Percentiles rank a stretch among this genome's conserved stretches.
phyloP scores from a whole-genome alignment of 2,113 vertebrate species.

The Carassius carassius region DNA sequence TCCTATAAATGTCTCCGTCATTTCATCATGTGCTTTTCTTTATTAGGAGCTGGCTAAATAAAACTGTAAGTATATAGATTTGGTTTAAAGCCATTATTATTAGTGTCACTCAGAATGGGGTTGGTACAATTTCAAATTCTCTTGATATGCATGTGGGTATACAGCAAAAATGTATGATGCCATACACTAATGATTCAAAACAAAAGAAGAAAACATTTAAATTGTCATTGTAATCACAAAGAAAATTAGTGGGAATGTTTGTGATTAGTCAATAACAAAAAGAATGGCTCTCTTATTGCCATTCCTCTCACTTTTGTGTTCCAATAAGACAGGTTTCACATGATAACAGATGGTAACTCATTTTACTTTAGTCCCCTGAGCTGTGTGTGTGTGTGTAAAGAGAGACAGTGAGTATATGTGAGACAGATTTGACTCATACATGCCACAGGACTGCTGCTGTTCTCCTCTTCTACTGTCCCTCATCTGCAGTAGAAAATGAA shows the following conservation, averaged over 20 bases:
- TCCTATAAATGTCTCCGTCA: conserved; percentile 1
- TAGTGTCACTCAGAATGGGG: neutral
- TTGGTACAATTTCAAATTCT: neutral
- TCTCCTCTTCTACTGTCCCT: conserved; percentile 96
- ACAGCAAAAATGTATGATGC: neutral
- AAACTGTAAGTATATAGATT: neutral
- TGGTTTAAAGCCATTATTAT: conserved; percentile 13
- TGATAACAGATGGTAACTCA: conserved; percentile 95
- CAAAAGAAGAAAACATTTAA: conserved; percentile 15
- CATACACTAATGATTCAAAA: conserved; percentile 22
- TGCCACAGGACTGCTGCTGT: conserved; percentile 94
- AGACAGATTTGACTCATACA: conserved; percentile 98
- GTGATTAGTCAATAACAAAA: conserved; percentile 7
- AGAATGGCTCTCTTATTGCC: neutral
- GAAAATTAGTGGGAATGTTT: conserved; percentile 27
- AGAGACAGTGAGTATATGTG: conserved; percentile 88
- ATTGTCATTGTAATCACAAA: conserved; percentile 11
- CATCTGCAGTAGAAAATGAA: conserved; percentile 99
- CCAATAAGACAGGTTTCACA: conserved; percentile 88
- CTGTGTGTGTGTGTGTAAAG: conserved; percentile 46
- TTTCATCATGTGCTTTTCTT: neutral
- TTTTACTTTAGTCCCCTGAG: conserved; percentile 85
- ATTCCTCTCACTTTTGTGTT: conserved; percentile 67
- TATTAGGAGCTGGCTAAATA: neutral
- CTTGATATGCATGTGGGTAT: neutral